Percentiles rank a stretch among this genome's conserved stretches.
These are phyloP conservation scores for Parnassius orleans DNA, from an alignment of 2,888 invertebrate genomes.

Conservation along the genomic window DNA sequence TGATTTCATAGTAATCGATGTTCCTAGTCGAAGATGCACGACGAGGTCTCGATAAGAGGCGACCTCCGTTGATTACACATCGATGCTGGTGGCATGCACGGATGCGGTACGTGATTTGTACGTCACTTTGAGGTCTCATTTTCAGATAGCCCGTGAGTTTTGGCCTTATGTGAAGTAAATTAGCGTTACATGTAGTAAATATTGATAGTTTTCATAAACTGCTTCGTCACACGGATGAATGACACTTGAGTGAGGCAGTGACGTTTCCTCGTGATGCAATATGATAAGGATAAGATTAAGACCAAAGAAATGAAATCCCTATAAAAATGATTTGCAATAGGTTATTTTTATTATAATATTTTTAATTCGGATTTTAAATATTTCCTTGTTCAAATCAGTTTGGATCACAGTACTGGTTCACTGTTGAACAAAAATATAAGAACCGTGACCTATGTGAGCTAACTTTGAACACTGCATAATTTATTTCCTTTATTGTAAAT, in stretches of 20 bases:
- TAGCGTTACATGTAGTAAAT: constrained; percentile 35
- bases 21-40: constrained; percentile 34
- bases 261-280: constrained; percentile 12
- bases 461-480: neutral
- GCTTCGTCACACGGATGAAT: constrained; percentile 17
- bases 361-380: neutral
- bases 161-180: constrained; percentile 33
- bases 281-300: constrained; percentile 11
- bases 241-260: neutral
- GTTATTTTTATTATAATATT: neutral
- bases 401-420: neutral
- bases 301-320: constrained; percentile 3
- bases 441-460: neutral
- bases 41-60: constrained; percentile 39
- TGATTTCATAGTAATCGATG: constrained; percentile 32
- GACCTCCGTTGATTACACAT: constrained; percentile 35
- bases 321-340: neutral
- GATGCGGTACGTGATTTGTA: constrained; percentile 42
- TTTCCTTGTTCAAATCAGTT: neutral
- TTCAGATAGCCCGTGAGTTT: neutral
- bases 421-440: neutral
- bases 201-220: constrained; percentile 33
- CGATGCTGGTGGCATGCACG: constrained; percentile 37
- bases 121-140: neutral
- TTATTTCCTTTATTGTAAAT: neutral